Evolutionary conservation across 2,113 vertebrate species (phyloP), one percentile per base, ranked within the genome.

Genomic region (Sisor rabdophorus): DNA sequence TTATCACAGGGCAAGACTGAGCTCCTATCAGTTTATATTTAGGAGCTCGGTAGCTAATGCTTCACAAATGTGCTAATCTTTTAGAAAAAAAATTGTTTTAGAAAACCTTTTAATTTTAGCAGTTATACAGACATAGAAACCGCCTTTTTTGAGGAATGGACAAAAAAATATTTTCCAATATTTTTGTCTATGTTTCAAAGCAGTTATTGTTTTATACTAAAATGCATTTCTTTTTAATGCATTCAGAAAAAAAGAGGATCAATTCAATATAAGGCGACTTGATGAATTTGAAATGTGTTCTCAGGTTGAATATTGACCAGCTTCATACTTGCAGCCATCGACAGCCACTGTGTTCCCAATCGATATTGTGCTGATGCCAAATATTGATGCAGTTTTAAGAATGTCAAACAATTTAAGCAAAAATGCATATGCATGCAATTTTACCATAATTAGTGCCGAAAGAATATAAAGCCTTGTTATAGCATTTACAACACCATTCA

Each of bases 231-330:
- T 82, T 88, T 87, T 87, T 77, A 85, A 73, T 71, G 76, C 82
- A 47, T 71, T 26, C 65, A 79, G 83, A 82, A 81, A 79, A 84
- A 80, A 80, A 84, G 77, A 84, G 88, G 88, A 92, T 92, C 91
- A 91, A 91, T 92, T 89, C 56, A 15, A 84, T 82, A 90, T 89
- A 88, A 91, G 86, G 73, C 86, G 82, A 68, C 80, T 74, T 88
- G 88, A 90, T 91, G 88, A 91, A 90, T 92, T 86, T 86, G 81
- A 91, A 90, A 91, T 90, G 54, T 88, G 83, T 87, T 83, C 85
- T 85, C 80, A 83, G 86, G 84, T 84, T 79, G 82, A 81, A 76
- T 91, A 92, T 92, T 86, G 90, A 92, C 89, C 87, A 87, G 76
- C 56, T 81, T 84, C 83, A 83, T 83, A 87, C 83, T 84, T 85